Conservation (phyloP, 2,797 vertebrate genomes). For the Rousettus madagascariensis region DNA sequence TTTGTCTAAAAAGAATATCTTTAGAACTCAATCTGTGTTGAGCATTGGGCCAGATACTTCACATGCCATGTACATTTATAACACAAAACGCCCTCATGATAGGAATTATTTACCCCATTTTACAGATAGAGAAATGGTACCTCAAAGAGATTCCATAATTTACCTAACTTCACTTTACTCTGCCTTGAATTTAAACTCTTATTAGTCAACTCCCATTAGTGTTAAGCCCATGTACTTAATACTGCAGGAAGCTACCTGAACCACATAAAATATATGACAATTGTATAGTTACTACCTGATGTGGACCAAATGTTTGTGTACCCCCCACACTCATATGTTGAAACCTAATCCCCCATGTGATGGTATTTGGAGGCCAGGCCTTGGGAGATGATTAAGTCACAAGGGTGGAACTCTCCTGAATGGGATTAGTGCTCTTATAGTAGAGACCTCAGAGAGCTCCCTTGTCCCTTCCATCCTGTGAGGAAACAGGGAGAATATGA, state of each 20-base stretch:
- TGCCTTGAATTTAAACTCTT: background rate
- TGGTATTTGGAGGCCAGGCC: background rate
- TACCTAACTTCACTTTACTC: background rate
- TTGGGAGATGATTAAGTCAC: background rate
- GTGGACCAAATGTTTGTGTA: background rate
- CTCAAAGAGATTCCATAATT: background rate
- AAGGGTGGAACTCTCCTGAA: background rate
- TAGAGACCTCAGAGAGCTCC: background rate
- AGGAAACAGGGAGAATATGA: background rate
- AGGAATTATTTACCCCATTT: background rate
- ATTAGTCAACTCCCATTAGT: too few relatives aligned
- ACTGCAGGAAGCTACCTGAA: background rate
- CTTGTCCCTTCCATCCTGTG: background rate
- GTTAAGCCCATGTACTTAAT: background rate
- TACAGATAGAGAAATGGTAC: background rate
- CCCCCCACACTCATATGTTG: background rate
- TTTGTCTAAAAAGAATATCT: background rate
- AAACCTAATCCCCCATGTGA: background rate
- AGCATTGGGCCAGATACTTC: background rate
- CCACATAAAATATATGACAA: rapidly evolving
- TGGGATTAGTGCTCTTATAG: background rate
- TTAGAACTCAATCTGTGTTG: background rate
- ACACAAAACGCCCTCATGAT: background rate
- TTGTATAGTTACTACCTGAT: background rate
- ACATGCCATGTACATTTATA: background rate